Evolutionary conservation across 2,797 vertebrate genomes (phyloP), one percentile per base, ranked within the genome.

Genomic region (Novumbra hubbsi): DNA sequence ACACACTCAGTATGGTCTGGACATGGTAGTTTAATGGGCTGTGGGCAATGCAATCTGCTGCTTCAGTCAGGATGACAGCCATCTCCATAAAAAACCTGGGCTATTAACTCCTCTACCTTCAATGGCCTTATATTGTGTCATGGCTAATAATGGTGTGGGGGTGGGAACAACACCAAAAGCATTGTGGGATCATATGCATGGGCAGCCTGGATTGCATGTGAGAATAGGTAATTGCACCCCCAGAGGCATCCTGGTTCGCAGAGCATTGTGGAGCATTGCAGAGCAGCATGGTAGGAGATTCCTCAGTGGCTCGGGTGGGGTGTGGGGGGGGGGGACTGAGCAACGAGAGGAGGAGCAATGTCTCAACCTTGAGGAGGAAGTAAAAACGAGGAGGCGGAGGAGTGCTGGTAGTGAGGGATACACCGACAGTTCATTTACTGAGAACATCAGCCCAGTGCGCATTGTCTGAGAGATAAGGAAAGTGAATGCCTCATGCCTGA

Each of bases 351-450:
- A 81, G 28, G 85, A 81, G 75, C 87, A 89, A 85, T 87, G 83
- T 88, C 89, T 92, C 91, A 92, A 92, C 90, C 89, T 91, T 83
- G 86, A 89, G 88, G 82, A 85, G 84, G 86, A 81, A 85, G 88
- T 84, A 86, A 85, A 87, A 89, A 91, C 82, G 89, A 84, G 83
- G 70, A 85, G 87, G 85, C 74, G 81, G 81, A 79, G 81, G 81
- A 80, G 86, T 21, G 71, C 78, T 30, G 72, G 79, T 19, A 45
- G 67, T 15, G 41, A 88, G 83, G 83, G 69, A 85, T 87, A 71
- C 78, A 83, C 87, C 89, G 93, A 94, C 93, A 94, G 92, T 93
- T 94, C 92, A 93, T 94, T 94, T 94, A 92, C 90, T 76, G 82
- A 85, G 90, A 94, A 94, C 93, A 94, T 92, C 88, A 82, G 87